phyloP scores from a whole-genome alignment of 2,113 vertebrate species.

The Pseudolaguvia tuberculata region DNA sequence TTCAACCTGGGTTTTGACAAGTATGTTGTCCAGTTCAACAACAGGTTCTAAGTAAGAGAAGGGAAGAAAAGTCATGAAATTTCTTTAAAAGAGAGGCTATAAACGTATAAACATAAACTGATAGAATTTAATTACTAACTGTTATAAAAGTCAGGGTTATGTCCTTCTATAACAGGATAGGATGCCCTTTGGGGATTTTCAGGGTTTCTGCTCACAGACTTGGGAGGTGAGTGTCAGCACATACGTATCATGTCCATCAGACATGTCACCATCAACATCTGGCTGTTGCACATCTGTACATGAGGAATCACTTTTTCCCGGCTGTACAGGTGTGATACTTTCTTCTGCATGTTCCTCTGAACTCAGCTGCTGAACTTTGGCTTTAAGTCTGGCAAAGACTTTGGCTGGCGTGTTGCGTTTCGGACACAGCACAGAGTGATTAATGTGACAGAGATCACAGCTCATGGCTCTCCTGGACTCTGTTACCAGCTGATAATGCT shows the following conservation, averaged over 20 bases:
- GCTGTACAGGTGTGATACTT: not conserved
- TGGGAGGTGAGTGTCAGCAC: constrained; percentile 60
- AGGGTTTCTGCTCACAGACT: constrained; percentile 46
- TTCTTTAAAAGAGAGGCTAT: not conserved
- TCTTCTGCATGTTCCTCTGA: not conserved
- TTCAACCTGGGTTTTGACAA: constrained; percentile 58
- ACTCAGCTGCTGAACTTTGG: constrained; percentile 53
- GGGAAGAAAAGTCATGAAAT: not conserved
- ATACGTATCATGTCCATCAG: constrained; percentile 51
- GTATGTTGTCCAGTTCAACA: not conserved
- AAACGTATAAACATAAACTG: not conserved
- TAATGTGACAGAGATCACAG: constrained; percentile 47
- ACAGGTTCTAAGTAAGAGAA: constrained; percentile 30
- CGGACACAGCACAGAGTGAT: not conserved
- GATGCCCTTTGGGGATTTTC: not conserved
- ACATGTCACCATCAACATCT: not conserved
- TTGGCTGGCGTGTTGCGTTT: constrained; percentile 63
- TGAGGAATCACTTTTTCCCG: not conserved
- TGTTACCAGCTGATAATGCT: not conserved
- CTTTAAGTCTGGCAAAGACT: constrained; percentile 68
- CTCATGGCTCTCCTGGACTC: constrained; percentile 14
- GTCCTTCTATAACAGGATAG: not conserved
- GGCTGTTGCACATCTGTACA: not conserved
- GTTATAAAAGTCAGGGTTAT: not conserved
- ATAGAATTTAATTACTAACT: not conserved